A percentile compares a stretch with the other conserved stretches of the same genome.
These are phyloP conservation scores for Cheumatopsyche charites DNA, from an alignment of 1,140 invertebrate genomes.

Conservation along the genomic window DNA sequence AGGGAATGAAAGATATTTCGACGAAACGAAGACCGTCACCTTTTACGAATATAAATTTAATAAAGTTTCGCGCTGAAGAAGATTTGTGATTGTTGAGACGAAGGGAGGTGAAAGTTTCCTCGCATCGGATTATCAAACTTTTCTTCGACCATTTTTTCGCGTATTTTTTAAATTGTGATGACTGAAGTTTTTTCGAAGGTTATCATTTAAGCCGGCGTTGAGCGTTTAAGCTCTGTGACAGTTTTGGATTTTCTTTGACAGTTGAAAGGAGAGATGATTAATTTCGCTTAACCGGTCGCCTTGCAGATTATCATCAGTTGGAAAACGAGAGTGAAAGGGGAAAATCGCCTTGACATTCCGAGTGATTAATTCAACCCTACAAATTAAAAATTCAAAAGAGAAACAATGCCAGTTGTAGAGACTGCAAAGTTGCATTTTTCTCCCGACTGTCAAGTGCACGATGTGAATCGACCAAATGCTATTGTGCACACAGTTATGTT, in stretches of 20 bases:
- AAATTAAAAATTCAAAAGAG: conserved; percentile 17
- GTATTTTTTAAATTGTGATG: conserved; percentile 41
- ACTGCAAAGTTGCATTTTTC: not conserved
- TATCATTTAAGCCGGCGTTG: conserved; percentile 43
- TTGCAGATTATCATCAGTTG: conserved; percentile 36
- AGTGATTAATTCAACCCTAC: conserved; percentile 31
- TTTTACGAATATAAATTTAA: conserved; percentile 40
- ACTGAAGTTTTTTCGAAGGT: conserved; percentile 41
- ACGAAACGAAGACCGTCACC: conserved; percentile 26
- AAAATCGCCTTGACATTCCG: conserved; percentile 31
- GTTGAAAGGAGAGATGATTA: conserved; percentile 45
- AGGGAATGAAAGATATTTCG: conserved; percentile 33
- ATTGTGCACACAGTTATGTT: not conserved
- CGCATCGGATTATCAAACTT: conserved; percentile 39
- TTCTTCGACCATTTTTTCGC: conserved; percentile 11
- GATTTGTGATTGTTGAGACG: conserved; percentile 40
- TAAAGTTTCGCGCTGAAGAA: conserved; percentile 39
- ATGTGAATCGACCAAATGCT: not conserved
- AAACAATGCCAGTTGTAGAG: not conserved
- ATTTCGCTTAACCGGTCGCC: conserved; percentile 45
- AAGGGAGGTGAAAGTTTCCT: conserved; percentile 20
- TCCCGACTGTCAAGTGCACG: not conserved
- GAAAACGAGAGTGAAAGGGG: conserved; percentile 34
- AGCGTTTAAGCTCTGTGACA: conserved; percentile 43
- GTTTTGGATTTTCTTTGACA: conserved; percentile 44